Base-by-base conservation (phyloP, 2,113 vertebrate species). In the Varanus salvator region DNA sequence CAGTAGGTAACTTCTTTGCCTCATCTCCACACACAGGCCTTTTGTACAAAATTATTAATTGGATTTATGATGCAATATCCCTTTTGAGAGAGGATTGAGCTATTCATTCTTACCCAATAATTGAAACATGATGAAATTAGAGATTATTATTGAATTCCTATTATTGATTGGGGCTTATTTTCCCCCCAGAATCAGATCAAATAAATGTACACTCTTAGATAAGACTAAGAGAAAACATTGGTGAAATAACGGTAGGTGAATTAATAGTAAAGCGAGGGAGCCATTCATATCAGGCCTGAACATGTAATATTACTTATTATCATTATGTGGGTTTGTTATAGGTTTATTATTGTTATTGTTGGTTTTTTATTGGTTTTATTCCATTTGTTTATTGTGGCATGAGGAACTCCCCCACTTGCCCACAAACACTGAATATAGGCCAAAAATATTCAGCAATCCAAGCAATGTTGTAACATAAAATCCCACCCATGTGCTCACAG, bases 111-210 rank as follows among this genome's bases (percentile, higher is more conserved):
- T 25, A 89, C 60, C 44, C 12, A 85, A 89, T 93, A 5, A 68
- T 93, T 60, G 17, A 52, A 87, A 81, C 90, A 92, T 93, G 68
- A 92, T 93, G 68, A 72, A 93, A 92, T 95, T 94, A 92, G 69
- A 68, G 57, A 80, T 85, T n/a, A 66, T 92, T 84, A 76, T 81
- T 94, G 88, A 71, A 75, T 89, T 91, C 57, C 54, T 93, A 68
- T 94, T 93, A 86, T 87, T 89, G 50, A 86, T 54, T 71, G n/a
- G 90, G 17, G 25, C 71, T 86, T 87, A n/a, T 80, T 84, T 89
- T 84, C 29, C 14, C 93, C 8, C 80, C 0, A 21, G 48, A 78
- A 11, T 4, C 27, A 85, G 57, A 23, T 83, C 81, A 83, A 6
- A 38, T 83, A 48, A 44, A 44, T 23, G 48, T 19, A 68, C 44